phyloP scores from a whole-genome alignment of 2,113 vertebrate genomes.

The Ceuthmochares aereus region DNA sequence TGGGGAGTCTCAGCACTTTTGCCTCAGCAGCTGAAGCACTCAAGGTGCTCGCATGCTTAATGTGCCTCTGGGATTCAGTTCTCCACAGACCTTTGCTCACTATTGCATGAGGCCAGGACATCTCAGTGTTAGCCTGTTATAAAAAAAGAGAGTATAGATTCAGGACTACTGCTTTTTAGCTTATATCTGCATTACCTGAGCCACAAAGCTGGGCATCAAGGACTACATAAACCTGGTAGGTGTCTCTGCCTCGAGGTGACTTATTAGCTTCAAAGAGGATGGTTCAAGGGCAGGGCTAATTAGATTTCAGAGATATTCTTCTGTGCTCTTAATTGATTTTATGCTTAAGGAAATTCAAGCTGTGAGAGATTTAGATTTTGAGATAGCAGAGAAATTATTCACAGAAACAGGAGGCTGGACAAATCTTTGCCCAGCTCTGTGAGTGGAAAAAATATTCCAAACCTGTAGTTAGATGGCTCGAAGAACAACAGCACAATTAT shows the following conservation, averaged over 20 bases:
- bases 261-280: neutral
- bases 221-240: neutral
- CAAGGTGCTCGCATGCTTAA: fast-evolving
- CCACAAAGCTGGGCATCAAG: neutral
- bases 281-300: neutral
- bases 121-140: neutral
- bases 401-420: neutral
- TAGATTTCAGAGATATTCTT: neutral
- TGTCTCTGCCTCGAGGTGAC: neutral
- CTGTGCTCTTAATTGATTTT: neutral
- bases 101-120: neutral
- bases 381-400: neutral
- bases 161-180: neutral
- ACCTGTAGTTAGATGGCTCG: neutral
- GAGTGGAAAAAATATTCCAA: neutral
- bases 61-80: fast-evolving
- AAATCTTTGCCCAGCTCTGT: neutral
- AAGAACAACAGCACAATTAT: neutral
- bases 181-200: neutral
- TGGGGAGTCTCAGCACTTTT: neutral
- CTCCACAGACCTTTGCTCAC: neutral
- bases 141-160: neutral
- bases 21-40: neutral
- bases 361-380: neutral
- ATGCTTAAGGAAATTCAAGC: neutral